Evolutionary conservation across 2,797 vertebrate genomes (phyloP).

Genomic region (Tarsius wallacei): DNA sequence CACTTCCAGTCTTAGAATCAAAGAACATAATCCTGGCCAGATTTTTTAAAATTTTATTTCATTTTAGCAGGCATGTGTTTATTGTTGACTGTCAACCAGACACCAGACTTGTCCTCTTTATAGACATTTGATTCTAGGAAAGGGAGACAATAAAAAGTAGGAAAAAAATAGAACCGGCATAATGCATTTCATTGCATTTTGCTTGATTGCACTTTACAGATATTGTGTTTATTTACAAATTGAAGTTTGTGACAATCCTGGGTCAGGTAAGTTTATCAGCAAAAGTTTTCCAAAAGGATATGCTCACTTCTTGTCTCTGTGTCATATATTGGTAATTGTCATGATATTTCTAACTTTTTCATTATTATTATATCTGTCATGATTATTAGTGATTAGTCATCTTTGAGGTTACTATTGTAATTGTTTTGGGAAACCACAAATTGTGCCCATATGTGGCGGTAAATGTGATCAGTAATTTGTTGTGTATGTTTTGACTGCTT

Average conservation of each 20-base stretch:
- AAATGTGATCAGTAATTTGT: not conserved
- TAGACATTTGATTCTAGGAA: not conserved
- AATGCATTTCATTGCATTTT: not conserved
- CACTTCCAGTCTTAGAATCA: not conserved
- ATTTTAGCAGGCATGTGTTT: not conserved
- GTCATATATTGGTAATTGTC: not conserved
- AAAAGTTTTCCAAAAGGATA: not conserved
- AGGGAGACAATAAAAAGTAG: not conserved
- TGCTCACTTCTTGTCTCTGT: not conserved
- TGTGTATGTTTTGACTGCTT: not conserved
- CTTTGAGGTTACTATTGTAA: not conserved
- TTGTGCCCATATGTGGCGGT: not conserved
- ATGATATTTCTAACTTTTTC: not conserved
- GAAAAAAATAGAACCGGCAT: not conserved
- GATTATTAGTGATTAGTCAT: not conserved
- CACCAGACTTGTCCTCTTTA: not conserved
- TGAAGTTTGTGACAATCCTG: not conserved
- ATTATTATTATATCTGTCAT: not conserved
- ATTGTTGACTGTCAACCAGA: not conserved
- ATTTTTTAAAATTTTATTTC: conserved; percentile 25
- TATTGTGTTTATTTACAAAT: not conserved
- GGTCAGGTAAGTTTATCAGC: not conserved
- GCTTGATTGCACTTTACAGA: not conserved
- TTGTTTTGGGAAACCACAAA: not conserved
- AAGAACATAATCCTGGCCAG: not conserved